Conservation (phyloP, 2,888 invertebrate genomes). For the Sesamia inferens region DNA sequence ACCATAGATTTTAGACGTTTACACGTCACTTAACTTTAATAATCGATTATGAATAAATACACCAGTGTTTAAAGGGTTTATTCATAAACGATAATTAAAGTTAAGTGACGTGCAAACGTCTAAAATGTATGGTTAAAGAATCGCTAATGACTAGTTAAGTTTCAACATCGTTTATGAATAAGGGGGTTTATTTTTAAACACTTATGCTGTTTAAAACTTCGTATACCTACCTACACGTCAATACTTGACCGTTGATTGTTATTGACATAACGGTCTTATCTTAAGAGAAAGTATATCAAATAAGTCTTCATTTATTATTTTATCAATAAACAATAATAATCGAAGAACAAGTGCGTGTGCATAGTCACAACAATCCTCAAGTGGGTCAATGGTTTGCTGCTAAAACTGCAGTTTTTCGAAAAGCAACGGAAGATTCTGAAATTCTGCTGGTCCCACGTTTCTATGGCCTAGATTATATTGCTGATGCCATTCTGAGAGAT, state of each 20-base stretch:
- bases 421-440: constrained; percentile 22
- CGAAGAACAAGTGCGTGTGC: constrained; percentile 10
- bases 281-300: constrained; percentile 53
- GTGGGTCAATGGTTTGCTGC: constrained; percentile 58
- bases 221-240: constrained; percentile 29
- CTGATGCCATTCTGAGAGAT: constrained; percentile 32
- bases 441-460: constrained; percentile 30
- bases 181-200: constrained; percentile 10
- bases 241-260: constrained; percentile 34
- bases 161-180: no score
- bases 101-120: no score
- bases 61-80: no score
- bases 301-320: constrained; percentile 44
- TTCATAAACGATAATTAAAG: no score
- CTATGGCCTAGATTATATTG: constrained; percentile 53
- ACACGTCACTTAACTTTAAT: no score
- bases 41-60: no score
- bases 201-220: constrained; percentile 3
- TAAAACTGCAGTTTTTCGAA: constrained; percentile 54
- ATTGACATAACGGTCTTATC: constrained; percentile 48
- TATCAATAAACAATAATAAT: constrained; percentile 49
- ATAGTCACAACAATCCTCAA: constrained; percentile 37
- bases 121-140: no score
- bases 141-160: no score
- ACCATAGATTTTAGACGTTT: no score